Evolutionary conservation across 92 coral and sea anemone species (phyloP), one percentile per base, ranked within the genome.

Genomic region (Actinernus sp.): DNA sequence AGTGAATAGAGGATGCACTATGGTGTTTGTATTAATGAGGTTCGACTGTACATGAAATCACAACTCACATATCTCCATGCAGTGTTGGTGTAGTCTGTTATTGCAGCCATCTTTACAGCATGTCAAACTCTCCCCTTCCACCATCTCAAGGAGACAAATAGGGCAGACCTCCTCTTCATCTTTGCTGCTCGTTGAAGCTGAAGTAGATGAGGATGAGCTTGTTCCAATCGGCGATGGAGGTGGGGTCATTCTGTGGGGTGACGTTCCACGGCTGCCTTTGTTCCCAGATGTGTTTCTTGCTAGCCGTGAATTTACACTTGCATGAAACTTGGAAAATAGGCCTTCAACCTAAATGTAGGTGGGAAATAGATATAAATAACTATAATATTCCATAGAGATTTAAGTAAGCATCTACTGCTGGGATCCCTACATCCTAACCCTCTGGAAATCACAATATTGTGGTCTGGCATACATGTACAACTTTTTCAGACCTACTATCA

Each of bases 291-390:
- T 12, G 44, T 80, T 83, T 44, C 83, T 76, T 41, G 73, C 78
- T 29, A 94, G 78, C 34, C 98, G 82, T 24, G 95, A 94, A 51
- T 83, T 87, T 24, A 94, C 83, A 12, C 89, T 73, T 22, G 92
- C 95, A 79, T 80, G 97, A 45, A 83, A 91, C 55, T 91, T 91
- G 3, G 85, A 78, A 33, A 94, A 89, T 30, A 94, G 60, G 18
- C 82, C 80, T 71, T 94, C 98, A 27, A 94, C 98, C 98, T 93
- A 40, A n/a, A n/a, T n/a, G n/a, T n/a, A n/a, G n/a, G n/a, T n/a
- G n/a, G n/a, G n/a, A n/a, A n/a, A n/a, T n/a, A n/a, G n/a, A n/a
- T n/a, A n/a, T n/a, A n/a, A n/a, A n/a, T n/a, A n/a, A n/a, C n/a
- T n/a, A n/a, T n/a, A n/a, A n/a, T n/a, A n/a, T n/a, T n/a, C n/a